phyloP scores from a whole-genome alignment of 2,797 vertebrate species.

The Rhadinocentrus ornatus region DNA sequence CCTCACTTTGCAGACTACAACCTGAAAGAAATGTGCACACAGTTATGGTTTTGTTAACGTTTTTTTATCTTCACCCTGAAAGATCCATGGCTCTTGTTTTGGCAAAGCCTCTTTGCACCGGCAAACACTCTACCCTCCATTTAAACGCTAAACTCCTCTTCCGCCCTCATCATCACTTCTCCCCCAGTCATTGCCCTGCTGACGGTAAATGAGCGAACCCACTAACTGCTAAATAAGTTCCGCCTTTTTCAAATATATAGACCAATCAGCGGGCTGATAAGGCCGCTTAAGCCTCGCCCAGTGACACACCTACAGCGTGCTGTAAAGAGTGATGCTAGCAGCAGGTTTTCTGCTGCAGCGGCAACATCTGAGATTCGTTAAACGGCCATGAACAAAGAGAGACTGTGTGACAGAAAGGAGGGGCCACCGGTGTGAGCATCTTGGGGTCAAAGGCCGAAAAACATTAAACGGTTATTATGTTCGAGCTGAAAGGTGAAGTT shows the following conservation, averaged over 20 bases:
- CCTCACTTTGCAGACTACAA: too few species aligned
- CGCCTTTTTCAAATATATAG: constrained; percentile 28
- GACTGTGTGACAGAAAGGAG: constrained; percentile 41
- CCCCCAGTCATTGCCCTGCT: too few species aligned
- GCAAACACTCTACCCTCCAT: too few species aligned
- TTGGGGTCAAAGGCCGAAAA: constrained; percentile 63
- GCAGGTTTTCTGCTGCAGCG: constrained; percentile 20
- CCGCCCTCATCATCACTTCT: too few species aligned
- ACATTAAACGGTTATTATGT: constrained; percentile 25
- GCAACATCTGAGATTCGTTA: constrained; percentile 69
- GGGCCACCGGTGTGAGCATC: constrained; percentile 52
- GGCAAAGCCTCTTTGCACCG: too few species aligned
- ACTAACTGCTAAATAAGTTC: constrained; percentile 33
- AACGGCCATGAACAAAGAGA: constrained; percentile 53
- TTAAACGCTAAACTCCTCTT: too few species aligned
- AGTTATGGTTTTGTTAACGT: too few species aligned
- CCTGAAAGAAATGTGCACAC: too few species aligned
- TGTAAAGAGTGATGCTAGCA: constrained; percentile 2
- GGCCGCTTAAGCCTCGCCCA: constrained; percentile 33
- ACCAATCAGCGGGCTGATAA: constrained; percentile 61
- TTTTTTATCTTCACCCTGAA: too few species aligned
- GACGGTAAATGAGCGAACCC: too few species aligned
- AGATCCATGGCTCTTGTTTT: too few species aligned
- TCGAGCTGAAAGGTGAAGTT: constrained; percentile 10
- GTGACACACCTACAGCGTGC: constrained; percentile 36